A percentile compares a stretch with the other conserved stretches of the same genome.
These are phyloP conservation scores for Lithophane ornitopus DNA, from an alignment of 2,888 invertebrate species.

Conservation along the genomic window DNA sequence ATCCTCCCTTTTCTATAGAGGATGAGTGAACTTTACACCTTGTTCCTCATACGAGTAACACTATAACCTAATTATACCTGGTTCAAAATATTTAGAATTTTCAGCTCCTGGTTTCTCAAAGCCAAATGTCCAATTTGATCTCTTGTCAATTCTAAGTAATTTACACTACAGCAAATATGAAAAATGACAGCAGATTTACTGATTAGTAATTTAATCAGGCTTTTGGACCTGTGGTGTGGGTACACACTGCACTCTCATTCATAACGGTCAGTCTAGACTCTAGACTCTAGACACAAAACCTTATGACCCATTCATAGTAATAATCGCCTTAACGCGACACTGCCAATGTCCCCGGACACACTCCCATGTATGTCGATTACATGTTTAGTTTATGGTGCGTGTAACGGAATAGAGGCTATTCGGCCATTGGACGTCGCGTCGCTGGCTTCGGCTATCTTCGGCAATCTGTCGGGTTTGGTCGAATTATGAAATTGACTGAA, in stretches of 20 bases:
- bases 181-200: neutral
- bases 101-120: neutral
- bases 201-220: neutral
- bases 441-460: conserved; percentile 42
- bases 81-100: neutral
- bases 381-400: conserved; percentile 62
- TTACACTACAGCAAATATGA: neutral
- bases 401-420: conserved; percentile 57
- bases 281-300: conserved; percentile 42
- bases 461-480: conserved; percentile 1
- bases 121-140: neutral
- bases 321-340: conserved; percentile 41
- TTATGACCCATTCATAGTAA: conserved; percentile 56
- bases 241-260: neutral
- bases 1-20: too few relatives aligned
- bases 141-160: neutral
- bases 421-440: conserved; percentile 22
- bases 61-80: neutral
- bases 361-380: conserved; percentile 56
- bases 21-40: too few relatives aligned
- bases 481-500: neutral
- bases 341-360: conserved; percentile 30
- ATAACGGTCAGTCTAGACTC: conserved; percentile 19
- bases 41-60: too few relatives aligned
- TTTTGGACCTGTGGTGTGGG: neutral